Base-by-base conservation (phyloP, 2,797 vertebrate genomes). In the Leptoclinus maculatus region DNA sequence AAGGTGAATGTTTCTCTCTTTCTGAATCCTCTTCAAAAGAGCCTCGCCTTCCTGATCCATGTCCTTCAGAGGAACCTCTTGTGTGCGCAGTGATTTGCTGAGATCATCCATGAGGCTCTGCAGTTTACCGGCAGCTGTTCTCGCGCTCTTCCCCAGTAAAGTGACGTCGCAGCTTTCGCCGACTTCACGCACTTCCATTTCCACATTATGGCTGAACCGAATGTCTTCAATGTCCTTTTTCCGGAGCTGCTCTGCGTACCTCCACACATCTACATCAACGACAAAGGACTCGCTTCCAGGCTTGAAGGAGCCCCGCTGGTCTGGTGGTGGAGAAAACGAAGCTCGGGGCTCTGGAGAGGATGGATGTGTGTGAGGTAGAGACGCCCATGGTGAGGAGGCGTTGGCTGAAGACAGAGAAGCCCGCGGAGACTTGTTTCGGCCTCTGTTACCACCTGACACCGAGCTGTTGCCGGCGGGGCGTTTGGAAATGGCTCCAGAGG, bases 1-100 rank as follows among this genome's bases (percentile, higher is more conserved):
- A 0, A 7, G 11, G 2, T 59, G 23, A 13, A 76, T 0, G 23
- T 49, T 10, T 2, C 21, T 3, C 27, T 45, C 19, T 13, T 2
- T 27, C 10, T 0, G 3, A 4, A 86, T 81, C n/a, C 1, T 36
- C 0, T 5, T 0, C 0, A 17, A 7, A 11, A 94, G 77, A 0
- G 1, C 6, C 1, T 0, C 0, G 0, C 68, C 79, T 2, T 72
- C 10, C 0, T 0, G 8, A 19, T 23, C 7, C 49, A 84, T 4
- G 38, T 74, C 19, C 1, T 10, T 59, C 57, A 91, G 68, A 5
- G n/a, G 21, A 13, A 96, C 90, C n/a, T 91, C 79, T 49, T 94
- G 92, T 0, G 81, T 91, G 60, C 91, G 85, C 1, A 96, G 77
- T 0, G 11, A 60, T 0, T 0, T 4, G 3, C 1, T 45, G 0